These are phyloP conservation scores for Hymenochirus boettgeri DNA, from an alignment of 2,113 vertebrate genomes.

Conservation along the genomic window DNA sequence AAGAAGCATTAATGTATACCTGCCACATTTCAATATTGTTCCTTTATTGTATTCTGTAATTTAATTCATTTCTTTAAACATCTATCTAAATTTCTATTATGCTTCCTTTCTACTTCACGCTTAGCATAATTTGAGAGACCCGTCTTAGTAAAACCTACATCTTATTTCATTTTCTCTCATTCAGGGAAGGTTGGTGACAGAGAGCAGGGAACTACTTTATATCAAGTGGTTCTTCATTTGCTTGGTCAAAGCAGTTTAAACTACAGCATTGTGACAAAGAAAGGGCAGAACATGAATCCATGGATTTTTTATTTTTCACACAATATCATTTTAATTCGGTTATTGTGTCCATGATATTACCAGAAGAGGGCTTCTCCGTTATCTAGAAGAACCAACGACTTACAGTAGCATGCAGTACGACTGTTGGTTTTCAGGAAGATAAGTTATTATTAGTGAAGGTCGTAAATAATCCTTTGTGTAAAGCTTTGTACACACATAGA, in stretches of 20 bases:
- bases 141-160: neutral
- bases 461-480: too few species aligned
- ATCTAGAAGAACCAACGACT: too few species aligned
- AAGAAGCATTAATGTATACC: conserved; percentile 27
- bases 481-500: too few species aligned
- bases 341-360: too few species aligned
- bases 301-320: too few species aligned
- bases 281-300: too few species aligned
- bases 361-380: too few species aligned
- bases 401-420: too few species aligned
- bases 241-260: neutral
- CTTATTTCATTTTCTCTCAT: neutral
- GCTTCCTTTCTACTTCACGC: conserved; percentile 12
- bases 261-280: neutral
- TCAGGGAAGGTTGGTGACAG: neutral
- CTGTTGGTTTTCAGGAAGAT: too few species aligned
- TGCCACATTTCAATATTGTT: conserved; percentile 15
- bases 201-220: neutral
- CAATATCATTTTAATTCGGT: too few species aligned
- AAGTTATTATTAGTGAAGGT: too few species aligned
- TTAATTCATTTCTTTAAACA: conserved; percentile 36
- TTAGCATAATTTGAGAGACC: conserved; percentile 10
- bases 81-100: conserved; percentile 28
- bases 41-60: conserved; percentile 31
- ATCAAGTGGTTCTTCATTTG: neutral